Evolutionary conservation across 2,888 invertebrate species (phyloP).

Genomic region (Tryphoninae sp.): DNA sequence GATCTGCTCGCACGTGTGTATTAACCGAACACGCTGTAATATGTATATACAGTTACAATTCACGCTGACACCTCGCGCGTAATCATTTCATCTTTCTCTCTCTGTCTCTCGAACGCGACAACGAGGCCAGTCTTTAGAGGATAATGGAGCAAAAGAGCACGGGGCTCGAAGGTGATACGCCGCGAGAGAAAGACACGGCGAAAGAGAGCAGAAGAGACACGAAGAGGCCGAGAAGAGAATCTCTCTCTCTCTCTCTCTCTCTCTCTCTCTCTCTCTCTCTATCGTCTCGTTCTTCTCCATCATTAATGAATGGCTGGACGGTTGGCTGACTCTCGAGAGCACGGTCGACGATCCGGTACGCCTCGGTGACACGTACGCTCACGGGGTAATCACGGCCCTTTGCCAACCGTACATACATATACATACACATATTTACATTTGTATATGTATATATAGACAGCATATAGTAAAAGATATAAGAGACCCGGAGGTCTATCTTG

Average conservation of each 20-base stretch:
- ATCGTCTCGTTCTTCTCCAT: constrained; percentile 41
- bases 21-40: constrained; percentile 11
- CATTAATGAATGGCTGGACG: constrained; percentile 62
- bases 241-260: not conserved
- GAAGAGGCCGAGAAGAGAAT: constrained; percentile 20
- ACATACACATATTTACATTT: not conserved
- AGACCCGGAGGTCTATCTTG: constrained; percentile 58
- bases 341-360: constrained; percentile 42
- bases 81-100: constrained; percentile 25
- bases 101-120: constrained; percentile 58
- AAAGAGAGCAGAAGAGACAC: constrained; percentile 16
- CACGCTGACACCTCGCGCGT: constrained; percentile 48
- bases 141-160: constrained; percentile 66
- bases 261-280: constrained; percentile 3
- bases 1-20: constrained; percentile 20
- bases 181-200: constrained; percentile 33
- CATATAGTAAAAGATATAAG: constrained; percentile 9
- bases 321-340: constrained; percentile 50
- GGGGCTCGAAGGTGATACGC: constrained; percentile 37
- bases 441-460: not conserved
- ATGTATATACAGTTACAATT: not conserved
- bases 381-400: constrained; percentile 55
- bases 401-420: constrained; percentile 16
- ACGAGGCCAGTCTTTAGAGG: constrained; percentile 68
- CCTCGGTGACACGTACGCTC: constrained; percentile 58